Percentiles rank a stretch among this genome's conserved stretches.
Evolutionary conservation across 2,888 invertebrate species (phyloP).

Genomic region (Schrankia costaestrigalis): DNA sequence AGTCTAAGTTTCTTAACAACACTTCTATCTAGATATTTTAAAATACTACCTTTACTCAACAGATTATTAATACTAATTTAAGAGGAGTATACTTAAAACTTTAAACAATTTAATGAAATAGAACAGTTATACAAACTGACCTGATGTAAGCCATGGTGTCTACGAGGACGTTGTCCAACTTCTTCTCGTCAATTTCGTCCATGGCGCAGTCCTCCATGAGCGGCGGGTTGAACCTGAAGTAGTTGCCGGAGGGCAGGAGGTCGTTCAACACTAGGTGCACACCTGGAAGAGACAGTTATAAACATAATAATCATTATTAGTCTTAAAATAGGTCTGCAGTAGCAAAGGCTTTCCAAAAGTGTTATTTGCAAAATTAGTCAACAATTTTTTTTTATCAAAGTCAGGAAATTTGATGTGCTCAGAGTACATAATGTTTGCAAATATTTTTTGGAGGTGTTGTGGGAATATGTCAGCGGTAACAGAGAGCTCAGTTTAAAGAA

Average conservation of each 20-base stretch:
- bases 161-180: conserved; percentile 84
- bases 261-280: conserved; percentile 89
- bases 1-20: no score
- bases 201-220: conserved; percentile 88
- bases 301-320: not conserved
- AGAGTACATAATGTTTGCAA: no score
- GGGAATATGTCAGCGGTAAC: not conserved
- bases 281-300: conserved; percentile 77
- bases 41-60: no score
- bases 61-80: no score
- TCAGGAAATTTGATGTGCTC: no score
- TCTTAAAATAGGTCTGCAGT: no score
- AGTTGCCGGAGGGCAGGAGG: conserved; percentile 85
- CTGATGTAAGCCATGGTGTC: conserved; percentile 87
- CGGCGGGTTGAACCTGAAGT: conserved; percentile 94
- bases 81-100: no score
- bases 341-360: no score
- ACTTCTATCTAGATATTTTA: no score
- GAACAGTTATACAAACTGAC: conserved; percentile 10
- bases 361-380: not conserved
- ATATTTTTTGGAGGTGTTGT: no score
- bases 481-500: no score
- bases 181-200: conserved; percentile 88
- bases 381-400: not conserved
- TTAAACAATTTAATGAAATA: no score